A percentile compares a stretch with the other conserved stretches of the same genome.
These are phyloP conservation scores for Drosophila subquinaria DNA, from an alignment of 2,888 invertebrate species.

Conservation along the genomic window DNA sequence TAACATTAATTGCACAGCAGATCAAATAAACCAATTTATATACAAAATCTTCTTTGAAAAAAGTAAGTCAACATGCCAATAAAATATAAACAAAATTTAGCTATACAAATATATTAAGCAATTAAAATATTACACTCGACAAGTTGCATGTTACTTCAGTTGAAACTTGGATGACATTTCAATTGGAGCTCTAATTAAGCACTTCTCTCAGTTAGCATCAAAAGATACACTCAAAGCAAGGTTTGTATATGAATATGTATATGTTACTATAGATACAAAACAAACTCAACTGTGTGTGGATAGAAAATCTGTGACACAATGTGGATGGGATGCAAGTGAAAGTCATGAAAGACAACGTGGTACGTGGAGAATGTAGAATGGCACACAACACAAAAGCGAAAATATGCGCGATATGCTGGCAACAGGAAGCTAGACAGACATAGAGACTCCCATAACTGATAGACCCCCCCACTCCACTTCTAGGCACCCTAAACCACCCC, in stretches of 20 bases:
- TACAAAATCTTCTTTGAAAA: too few relatives aligned
- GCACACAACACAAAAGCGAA: constrained; percentile 51
- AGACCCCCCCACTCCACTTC: not conserved
- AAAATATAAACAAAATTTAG: not conserved
- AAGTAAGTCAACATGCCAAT: not conserved
- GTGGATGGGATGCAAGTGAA: constrained; percentile 55
- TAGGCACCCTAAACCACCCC: not conserved
- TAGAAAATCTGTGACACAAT: constrained; percentile 52
- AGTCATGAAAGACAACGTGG: constrained; percentile 46
- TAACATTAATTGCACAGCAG: too few relatives aligned
- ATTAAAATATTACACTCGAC: constrained; percentile 44
- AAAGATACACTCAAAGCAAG: constrained; percentile 9
- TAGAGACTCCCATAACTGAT: constrained; percentile 10
- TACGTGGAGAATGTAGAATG: constrained; percentile 51
- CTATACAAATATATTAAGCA: constrained; percentile 8
- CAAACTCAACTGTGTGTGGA: constrained; percentile 21
- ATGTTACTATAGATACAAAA: constrained; percentile 10
- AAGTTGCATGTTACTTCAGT: not conserved
- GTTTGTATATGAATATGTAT: constrained; percentile 9
- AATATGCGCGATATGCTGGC: constrained; percentile 50
- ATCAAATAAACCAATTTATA: too few relatives aligned
- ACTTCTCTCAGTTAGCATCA: constrained; percentile 14
- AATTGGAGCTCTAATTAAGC: constrained; percentile 48
- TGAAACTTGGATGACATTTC: constrained; percentile 1
- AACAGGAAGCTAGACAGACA: constrained; percentile 53